phyloP scores from a whole-genome alignment of 2,888 invertebrate genomes.

The Patella pellucida region DNA sequence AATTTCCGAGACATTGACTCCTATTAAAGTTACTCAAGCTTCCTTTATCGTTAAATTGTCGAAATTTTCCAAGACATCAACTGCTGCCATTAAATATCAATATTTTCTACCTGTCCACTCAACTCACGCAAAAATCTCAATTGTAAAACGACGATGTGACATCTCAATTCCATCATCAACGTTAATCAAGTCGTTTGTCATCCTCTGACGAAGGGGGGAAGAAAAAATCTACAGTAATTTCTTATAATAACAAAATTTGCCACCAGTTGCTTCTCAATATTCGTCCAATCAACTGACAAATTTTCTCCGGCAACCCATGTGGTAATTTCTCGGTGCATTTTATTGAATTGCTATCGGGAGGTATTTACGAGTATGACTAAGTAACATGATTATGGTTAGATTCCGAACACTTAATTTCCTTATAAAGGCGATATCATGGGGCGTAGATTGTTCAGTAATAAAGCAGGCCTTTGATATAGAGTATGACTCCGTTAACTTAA shows the following conservation, averaged over 20 bases:
- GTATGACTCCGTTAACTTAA: background rate
- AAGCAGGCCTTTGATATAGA: background rate
- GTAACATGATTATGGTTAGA: slow-evolving; percentile 7
- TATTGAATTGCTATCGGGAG: background rate
- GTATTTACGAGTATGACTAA: slow-evolving; percentile 7
- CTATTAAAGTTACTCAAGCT: no score
- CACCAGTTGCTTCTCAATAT: slow-evolving; percentile 5
- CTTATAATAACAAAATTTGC: background rate
- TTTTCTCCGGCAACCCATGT: background rate
- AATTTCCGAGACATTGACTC: no score
- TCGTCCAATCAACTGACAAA: background rate
- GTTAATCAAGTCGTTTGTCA: no score
- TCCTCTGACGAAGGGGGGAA: background rate
- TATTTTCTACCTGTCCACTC: no score
- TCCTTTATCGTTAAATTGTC: no score
- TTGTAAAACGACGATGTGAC: no score
- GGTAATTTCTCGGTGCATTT: slow-evolving; percentile 1
- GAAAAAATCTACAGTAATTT: slow-evolving; percentile 1
- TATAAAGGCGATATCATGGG: slow-evolving; percentile 2
- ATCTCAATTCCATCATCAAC: no score
- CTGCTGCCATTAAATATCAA: no score
- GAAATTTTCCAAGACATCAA: no score
- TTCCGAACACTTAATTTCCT: background rate
- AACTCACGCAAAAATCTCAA: no score
- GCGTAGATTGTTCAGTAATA: slow-evolving; percentile 7